Conservation (phyloP, 2,113 vertebrate species). For the Aix galericulata region DNA sequence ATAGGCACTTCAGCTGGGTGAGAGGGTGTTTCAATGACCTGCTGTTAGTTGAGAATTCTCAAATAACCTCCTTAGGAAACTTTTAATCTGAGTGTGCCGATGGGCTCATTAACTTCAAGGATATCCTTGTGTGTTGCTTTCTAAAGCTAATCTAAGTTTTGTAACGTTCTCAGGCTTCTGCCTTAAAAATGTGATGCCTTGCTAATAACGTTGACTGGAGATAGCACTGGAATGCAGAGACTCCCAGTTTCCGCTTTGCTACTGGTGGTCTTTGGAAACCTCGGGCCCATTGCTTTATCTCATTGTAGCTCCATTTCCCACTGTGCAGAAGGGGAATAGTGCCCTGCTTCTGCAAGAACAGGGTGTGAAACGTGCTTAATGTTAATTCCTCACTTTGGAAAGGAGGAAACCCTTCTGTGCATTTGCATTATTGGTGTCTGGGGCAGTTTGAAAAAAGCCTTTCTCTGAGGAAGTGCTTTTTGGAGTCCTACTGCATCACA, state of each 20-base stretch:
- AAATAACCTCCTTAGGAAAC: neutral
- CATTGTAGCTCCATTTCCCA: neutral
- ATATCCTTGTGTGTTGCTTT: neutral
- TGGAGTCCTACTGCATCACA: neutral
- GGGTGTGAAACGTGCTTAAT: neutral
- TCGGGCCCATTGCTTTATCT: neutral
- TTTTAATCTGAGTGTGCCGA: neutral
- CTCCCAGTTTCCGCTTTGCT: neutral
- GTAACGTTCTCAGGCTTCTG: neutral
- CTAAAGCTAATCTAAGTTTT: neutral
- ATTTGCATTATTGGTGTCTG: rapidly evolving
- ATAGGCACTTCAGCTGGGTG: rapidly evolving
- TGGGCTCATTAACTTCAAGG: neutral
- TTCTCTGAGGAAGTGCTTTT: neutral
- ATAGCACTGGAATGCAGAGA: neutral
- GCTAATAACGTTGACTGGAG: neutral
- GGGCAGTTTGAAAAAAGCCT: neutral
- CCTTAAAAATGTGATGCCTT: rapidly evolving
- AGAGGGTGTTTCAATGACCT: neutral
- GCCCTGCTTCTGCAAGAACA: neutral
- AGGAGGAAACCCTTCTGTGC: neutral
- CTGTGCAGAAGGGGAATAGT: rapidly evolving
- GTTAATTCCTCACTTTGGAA: neutral
- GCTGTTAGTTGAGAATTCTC: neutral
- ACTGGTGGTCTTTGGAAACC: neutral